A percentile compares a stretch with the other conserved stretches of the same genome.
These are phyloP conservation scores for Tinea pellionella DNA, from an alignment of 2,888 invertebrate species.

Conservation along the genomic window DNA sequence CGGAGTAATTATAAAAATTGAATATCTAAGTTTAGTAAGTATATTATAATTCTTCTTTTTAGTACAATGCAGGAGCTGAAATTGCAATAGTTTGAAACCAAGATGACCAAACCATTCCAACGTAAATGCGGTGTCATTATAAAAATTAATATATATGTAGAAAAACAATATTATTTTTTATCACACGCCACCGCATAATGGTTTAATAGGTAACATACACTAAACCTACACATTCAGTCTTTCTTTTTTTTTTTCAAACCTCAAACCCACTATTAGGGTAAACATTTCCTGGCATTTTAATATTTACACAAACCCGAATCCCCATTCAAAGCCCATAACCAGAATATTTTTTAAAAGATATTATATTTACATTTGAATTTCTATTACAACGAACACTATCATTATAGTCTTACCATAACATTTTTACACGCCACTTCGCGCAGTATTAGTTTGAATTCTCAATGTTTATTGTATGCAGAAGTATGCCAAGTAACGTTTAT, in stretches of 20 bases:
- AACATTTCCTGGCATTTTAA: not conserved
- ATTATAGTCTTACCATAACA: too few relatives aligned
- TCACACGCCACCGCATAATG: not conserved
- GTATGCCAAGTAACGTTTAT: too few relatives aligned
- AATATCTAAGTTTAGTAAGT: not conserved
- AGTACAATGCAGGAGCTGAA: not conserved
- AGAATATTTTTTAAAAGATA: too few relatives aligned
- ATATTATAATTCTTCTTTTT: not conserved
- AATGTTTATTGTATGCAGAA: too few relatives aligned
- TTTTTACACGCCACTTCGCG: too few relatives aligned
- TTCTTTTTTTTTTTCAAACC: not conserved
- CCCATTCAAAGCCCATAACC: too few relatives aligned
- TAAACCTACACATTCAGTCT: conserved; percentile 4
- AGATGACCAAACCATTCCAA: too few relatives aligned
- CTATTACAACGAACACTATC: too few relatives aligned
- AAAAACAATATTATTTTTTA: not conserved
- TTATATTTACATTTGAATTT: too few relatives aligned
- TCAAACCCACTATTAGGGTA: not conserved
- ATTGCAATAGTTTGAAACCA: not conserved
- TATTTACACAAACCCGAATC: not conserved
- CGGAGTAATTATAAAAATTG: not conserved
- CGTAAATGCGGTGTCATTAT: too few relatives aligned
- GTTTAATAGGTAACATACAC: not conserved
- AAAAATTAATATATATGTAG: too few relatives aligned
- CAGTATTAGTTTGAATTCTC: too few relatives aligned